These are phyloP conservation scores for Papilio polyxenes DNA, from an alignment of 1,140 invertebrate species.

Conservation along the genomic window DNA sequence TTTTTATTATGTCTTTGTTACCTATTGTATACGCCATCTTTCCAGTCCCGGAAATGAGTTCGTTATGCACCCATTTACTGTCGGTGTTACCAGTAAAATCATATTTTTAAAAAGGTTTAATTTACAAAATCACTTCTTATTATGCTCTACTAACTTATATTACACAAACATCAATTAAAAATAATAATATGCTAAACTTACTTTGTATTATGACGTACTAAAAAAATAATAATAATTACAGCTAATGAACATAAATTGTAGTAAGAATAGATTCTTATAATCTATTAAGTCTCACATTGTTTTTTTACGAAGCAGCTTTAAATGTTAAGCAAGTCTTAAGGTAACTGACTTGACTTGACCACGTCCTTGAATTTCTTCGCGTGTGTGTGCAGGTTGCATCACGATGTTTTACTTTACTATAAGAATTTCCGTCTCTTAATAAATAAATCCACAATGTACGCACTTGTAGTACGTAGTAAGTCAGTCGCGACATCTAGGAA, in stretches of 20 bases:
- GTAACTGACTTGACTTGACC: no score
- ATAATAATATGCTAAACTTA: background rate
- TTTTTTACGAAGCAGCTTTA: background rate
- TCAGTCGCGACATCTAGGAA: slow-evolving; percentile 10
- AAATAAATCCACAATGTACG: background rate
- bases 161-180: background rate
- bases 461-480: background rate
- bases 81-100: no score
- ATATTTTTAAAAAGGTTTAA: no score
- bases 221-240: background rate
- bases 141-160: no score
- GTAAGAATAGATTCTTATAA: background rate
- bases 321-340: background rate
- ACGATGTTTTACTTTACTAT: no score
- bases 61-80: background rate
- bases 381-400: no score
- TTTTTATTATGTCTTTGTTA: no score
- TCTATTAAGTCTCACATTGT: background rate
- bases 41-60: background rate
- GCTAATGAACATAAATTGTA: background rate
- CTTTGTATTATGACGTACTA: background rate
- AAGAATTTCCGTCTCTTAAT: background rate
- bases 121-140: no score
- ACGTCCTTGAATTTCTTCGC: no score
- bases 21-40: no score